Conservation (phyloP, 2,797 vertebrate genomes). For the Borostomias antarcticus region DNA sequence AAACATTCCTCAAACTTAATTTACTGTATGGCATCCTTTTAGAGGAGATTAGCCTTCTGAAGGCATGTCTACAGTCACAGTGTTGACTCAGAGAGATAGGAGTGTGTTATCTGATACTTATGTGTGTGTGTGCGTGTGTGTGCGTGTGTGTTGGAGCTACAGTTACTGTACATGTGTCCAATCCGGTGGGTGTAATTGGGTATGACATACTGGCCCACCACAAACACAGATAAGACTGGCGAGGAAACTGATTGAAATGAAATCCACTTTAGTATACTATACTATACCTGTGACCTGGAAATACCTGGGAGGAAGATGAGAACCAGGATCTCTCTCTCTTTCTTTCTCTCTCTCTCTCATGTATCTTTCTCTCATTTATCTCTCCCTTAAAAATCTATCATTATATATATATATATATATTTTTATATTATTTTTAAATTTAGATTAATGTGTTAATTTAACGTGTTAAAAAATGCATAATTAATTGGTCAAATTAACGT, state of each 20-base stretch:
- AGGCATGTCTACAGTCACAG: not conserved
- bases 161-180: too few species aligned
- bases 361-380: too few species aligned
- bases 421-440: too few species aligned
- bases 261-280: too few species aligned
- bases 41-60: not conserved
- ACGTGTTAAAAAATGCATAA: too few species aligned
- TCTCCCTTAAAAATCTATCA: too few species aligned
- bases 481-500: too few species aligned
- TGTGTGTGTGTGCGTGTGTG: not conserved
- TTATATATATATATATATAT: too few species aligned
- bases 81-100: conserved; percentile 1
- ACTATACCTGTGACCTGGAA: too few species aligned
- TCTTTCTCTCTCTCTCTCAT: not conserved
- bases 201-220: not conserved
- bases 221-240: not conserved
- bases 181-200: not conserved
- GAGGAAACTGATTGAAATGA: too few species aligned
- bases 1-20: too few species aligned
- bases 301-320: not conserved
- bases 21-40: not conserved
- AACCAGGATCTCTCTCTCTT: not conserved
- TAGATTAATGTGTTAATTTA: too few species aligned
- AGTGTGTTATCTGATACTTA: not conserved
- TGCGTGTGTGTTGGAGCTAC: not conserved